Conservation (phyloP, 2,888 invertebrate genomes). For the Dascillus cervinus region DNA sequence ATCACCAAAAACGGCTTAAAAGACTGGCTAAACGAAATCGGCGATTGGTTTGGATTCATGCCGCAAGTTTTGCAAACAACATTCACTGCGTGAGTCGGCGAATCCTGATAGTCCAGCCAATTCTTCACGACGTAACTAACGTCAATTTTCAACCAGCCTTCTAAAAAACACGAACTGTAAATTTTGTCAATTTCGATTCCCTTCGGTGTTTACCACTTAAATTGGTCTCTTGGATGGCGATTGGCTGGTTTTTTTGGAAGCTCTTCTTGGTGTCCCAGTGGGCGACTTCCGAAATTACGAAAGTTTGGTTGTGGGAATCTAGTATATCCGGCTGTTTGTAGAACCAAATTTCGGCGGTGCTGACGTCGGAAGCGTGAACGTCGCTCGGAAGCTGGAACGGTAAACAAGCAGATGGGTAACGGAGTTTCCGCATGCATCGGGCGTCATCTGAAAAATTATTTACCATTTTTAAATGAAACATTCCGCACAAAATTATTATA, state of each 20-base stretch:
- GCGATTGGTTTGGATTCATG: slow-evolving; percentile 52
- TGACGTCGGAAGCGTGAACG: slow-evolving; percentile 65
- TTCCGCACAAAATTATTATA: too few relatives aligned
- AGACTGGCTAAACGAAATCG: slow-evolving; percentile 63
- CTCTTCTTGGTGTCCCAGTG: slow-evolving; percentile 64
- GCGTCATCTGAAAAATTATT: slow-evolving; percentile 44
- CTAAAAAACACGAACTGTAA: slow-evolving; percentile 45
- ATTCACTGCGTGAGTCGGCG: slow-evolving; percentile 63
- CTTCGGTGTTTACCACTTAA: slow-evolving; percentile 56
- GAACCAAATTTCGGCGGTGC: slow-evolving; percentile 73
- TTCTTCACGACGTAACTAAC: slow-evolving; percentile 67
- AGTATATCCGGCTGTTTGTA: slow-evolving; percentile 61
- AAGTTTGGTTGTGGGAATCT: slow-evolving; percentile 64
- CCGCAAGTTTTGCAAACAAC: slow-evolving; percentile 73
- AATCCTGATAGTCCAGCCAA: slow-evolving; percentile 64
- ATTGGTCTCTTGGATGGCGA: slow-evolving; percentile 71
- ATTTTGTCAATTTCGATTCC: too few relatives aligned
- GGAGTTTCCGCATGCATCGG: slow-evolving; percentile 44
- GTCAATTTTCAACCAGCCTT: slow-evolving; percentile 76
- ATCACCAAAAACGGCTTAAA: slow-evolving; percentile 72
- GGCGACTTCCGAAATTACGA: slow-evolving; percentile 70
- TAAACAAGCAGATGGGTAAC: slow-evolving; percentile 63
- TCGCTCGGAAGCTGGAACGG: slow-evolving; percentile 72
- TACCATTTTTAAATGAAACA: too few relatives aligned
- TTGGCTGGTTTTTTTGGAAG: slow-evolving; percentile 69